These are phyloP conservation scores for Drosophila dives DNA, from an alignment of 2,888 invertebrate genomes.

Conservation along the genomic window DNA sequence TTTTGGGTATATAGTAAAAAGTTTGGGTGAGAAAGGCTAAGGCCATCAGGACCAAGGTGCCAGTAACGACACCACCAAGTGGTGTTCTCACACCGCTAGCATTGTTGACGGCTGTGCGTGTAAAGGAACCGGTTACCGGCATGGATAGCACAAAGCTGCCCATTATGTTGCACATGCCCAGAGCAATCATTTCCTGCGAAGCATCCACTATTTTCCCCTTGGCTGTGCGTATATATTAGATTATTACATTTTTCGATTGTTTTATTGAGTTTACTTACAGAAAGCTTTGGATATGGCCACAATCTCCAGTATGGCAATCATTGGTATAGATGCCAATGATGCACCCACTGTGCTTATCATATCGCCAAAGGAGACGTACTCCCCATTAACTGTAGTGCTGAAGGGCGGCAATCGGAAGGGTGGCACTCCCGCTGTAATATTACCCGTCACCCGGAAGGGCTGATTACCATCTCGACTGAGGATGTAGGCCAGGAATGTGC, in stretches of 20 bases:
- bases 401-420: slow-evolving; percentile 89
- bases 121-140: slow-evolving; percentile 95
- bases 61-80: slow-evolving; percentile 92
- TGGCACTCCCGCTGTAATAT: slow-evolving; percentile 90
- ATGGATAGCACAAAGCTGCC: slow-evolving; percentile 94
- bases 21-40: slow-evolving; percentile 92
- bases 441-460: slow-evolving; percentile 90
- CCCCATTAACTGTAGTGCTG: slow-evolving; percentile 87
- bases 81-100: slow-evolving; percentile 95
- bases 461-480: slow-evolving; percentile 85
- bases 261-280: slow-evolving; percentile 85
- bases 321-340: slow-evolving; percentile 88
- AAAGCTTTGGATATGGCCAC: slow-evolving; percentile 92
- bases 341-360: slow-evolving; percentile 88
- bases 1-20: slow-evolving; percentile 95
- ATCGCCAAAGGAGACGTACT: slow-evolving; percentile 87
- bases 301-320: slow-evolving; percentile 90
- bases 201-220: slow-evolving; percentile 92
- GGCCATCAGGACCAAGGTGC: slow-evolving; percentile 91
- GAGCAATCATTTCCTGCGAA: slow-evolving; percentile 95
- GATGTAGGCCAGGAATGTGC: slow-evolving; percentile 88
- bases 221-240: slow-evolving; percentile 85
- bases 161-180: slow-evolving; percentile 92
- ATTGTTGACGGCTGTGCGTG: slow-evolving; percentile 95
- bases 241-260: neutral